A percentile compares a stretch with the other conserved stretches of the same genome.
phyloP scores from a whole-genome alignment of 2,888 invertebrate genomes.

The Lochmaea crataegi region DNA sequence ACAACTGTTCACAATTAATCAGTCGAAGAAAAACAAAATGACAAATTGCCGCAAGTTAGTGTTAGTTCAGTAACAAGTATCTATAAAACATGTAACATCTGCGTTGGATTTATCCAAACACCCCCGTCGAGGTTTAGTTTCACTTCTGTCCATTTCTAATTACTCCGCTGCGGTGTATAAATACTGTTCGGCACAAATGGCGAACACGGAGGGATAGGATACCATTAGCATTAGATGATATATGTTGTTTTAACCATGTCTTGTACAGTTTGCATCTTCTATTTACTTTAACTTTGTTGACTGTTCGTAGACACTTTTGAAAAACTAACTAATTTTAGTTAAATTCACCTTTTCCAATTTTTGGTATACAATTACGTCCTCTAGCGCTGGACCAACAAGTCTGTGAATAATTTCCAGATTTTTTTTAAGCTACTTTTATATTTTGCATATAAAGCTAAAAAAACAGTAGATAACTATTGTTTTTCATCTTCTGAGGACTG shows the following conservation, averaged over 20 bases:
- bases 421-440: too few relatives aligned
- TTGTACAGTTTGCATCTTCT: constrained; percentile 8
- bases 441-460: too few relatives aligned
- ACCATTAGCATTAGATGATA: constrained; percentile 13
- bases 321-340: background rate
- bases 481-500: too few relatives aligned
- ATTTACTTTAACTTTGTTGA: background rate
- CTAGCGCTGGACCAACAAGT: too few relatives aligned
- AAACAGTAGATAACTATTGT: too few relatives aligned
- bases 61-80: constrained; percentile 55
- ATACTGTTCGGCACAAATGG: constrained; percentile 30
- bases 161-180: constrained; percentile 42
- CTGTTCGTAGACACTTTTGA: background rate
- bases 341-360: background rate
- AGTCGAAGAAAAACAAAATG: constrained; percentile 55
- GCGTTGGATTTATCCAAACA: constrained; percentile 55
- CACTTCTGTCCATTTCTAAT: constrained; percentile 51
- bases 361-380: too few relatives aligned
- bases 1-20: constrained; percentile 51
- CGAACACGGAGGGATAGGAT: background rate
- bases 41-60: constrained; percentile 56
- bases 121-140: constrained; percentile 34
- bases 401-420: too few relatives aligned
- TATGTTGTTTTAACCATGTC: constrained; percentile 14
- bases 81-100: constrained; percentile 58